A percentile compares a stretch with the other conserved stretches of the same genome.
These are phyloP conservation scores for Sardina pilchardus DNA, from an alignment of 2,113 vertebrate genomes.

Conservation along the genomic window DNA sequence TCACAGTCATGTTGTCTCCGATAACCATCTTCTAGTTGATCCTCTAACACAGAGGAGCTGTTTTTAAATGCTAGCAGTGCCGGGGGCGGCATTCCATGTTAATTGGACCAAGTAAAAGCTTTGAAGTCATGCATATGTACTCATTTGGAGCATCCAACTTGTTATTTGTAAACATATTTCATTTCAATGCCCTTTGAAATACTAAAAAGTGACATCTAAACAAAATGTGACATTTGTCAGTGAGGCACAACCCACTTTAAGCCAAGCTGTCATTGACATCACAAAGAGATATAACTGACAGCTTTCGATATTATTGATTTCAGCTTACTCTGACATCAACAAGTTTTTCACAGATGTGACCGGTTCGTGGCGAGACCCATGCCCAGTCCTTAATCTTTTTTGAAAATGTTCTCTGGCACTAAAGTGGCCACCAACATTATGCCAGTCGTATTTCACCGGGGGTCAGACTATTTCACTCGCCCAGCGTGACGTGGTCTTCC, in stretches of 20 bases:
- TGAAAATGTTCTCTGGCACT: neutral
- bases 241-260: neutral
- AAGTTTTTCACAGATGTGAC: neutral
- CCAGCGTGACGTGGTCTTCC: neutral
- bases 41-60: neutral
- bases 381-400: neutral
- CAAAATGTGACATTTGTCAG: neutral
- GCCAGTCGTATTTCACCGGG: neutral
- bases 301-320: neutral
- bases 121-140: neutral
- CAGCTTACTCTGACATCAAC: neutral
- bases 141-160: neutral
- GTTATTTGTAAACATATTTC: neutral
- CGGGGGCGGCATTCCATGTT: neutral
- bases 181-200: neutral
- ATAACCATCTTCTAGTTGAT: neutral
- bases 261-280: neutral
- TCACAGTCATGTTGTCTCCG: neutral
- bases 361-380: neutral
- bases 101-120: neutral
- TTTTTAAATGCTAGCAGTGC: neutral
- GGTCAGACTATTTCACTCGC: constrained; percentile 25
- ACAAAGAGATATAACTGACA: neutral
- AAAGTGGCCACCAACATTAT: neutral
- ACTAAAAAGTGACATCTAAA: neutral